A percentile compares a stretch with the other conserved stretches of the same genome.
phyloP scores from a whole-genome alignment of 2,797 vertebrate species.

The Parauchenoglanis ngamensis region DNA sequence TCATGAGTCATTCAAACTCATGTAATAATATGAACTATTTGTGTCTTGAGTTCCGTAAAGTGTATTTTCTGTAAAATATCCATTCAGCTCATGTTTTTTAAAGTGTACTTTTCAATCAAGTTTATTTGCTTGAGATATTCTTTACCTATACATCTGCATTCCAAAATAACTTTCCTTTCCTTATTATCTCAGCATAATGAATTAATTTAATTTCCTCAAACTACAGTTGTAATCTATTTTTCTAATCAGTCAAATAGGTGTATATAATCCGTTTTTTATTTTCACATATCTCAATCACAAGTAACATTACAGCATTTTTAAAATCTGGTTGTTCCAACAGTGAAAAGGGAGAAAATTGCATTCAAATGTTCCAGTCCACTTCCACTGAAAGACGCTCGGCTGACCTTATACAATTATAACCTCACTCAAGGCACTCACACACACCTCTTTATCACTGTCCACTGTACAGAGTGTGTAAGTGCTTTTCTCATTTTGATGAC shows the following conservation, averaged over 20 bases:
- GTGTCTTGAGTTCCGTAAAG: not conserved
- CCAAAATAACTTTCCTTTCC: not conserved
- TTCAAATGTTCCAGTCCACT: not conserved
- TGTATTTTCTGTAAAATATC: not conserved
- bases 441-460: not conserved
- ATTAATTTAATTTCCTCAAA: not conserved
- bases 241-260: not conserved
- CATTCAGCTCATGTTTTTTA: not conserved
- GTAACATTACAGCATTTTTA: not conserved
- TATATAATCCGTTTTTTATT: not conserved
- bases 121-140: too few relatives aligned
- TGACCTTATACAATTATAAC: not conserved
- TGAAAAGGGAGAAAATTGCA: not conserved
- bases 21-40: too few relatives aligned
- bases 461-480: not conserved
- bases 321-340: not conserved
- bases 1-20: too few relatives aligned
- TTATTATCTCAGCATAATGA: not conserved
- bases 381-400: not conserved
- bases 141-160: not conserved
- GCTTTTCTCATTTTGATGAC: not conserved
- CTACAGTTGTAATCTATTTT: not conserved
- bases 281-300: not conserved
- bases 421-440: not conserved
- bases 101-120: too few relatives aligned